Evolutionary conservation across 2,113 vertebrate species (phyloP).

Genomic region (Camelus dromedarius): DNA sequence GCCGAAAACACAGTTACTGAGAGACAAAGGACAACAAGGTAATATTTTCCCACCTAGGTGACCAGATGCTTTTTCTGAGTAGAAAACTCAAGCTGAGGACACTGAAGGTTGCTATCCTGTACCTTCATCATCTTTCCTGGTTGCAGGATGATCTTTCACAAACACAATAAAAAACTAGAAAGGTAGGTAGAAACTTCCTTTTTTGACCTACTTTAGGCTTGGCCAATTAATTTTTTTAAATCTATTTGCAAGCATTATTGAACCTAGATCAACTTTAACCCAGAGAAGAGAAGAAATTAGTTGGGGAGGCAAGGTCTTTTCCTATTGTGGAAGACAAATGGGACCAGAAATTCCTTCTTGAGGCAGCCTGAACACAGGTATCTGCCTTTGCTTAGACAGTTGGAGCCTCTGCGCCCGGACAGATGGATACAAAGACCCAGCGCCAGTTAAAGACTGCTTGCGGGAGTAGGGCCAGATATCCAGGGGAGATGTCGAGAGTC

Average conservation of each 20-base stretch:
- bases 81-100: background rate
- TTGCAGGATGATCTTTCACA: background rate
- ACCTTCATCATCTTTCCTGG: background rate
- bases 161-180: background rate
- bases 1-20: background rate
- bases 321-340: background rate
- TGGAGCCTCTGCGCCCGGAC: background rate
- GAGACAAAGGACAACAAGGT: background rate
- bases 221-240: background rate
- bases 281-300: background rate
- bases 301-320: background rate
- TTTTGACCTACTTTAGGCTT: background rate
- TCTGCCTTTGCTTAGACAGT: background rate
- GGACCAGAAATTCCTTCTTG: background rate
- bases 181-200: background rate
- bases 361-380: background rate
- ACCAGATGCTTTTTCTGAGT: background rate
- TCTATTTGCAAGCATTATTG: background rate
- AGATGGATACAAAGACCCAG: background rate
- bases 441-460: too few relatives aligned
- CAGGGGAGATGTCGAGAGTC: background rate
- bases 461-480: background rate
- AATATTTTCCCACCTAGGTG: background rate
- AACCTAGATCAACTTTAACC: background rate
- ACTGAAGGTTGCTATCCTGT: background rate